Conservation (phyloP, 2,113 vertebrate species). For the Empidonax alnorum region DNA sequence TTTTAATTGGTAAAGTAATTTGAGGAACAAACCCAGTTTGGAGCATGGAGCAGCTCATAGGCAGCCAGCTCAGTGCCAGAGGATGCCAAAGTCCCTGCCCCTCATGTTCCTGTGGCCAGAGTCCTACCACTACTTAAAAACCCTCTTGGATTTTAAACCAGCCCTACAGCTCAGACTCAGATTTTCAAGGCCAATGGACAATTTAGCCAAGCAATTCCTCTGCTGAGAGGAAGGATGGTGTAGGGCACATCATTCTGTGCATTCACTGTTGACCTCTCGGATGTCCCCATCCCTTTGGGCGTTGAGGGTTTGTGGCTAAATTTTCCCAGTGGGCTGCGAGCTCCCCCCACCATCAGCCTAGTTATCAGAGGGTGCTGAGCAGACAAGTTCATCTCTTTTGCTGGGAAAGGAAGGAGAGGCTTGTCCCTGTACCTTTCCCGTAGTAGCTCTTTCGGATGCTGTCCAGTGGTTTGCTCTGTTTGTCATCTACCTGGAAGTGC, state of each 20-base stretch:
- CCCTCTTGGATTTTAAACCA: background rate
- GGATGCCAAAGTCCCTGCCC: background rate
- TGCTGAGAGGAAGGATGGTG: fast-evolving
- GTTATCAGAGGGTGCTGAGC: background rate
- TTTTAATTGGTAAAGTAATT: background rate
- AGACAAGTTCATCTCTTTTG: background rate
- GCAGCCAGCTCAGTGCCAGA: fast-evolving
- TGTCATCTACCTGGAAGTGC: conserved; percentile 85
- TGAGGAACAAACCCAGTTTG: fast-evolving
- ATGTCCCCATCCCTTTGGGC: background rate
- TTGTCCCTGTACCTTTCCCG: conserved; percentile 73
- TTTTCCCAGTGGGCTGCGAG: background rate
- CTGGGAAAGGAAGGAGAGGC: background rate
- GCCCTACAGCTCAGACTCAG: background rate
- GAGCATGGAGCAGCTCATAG: background rate
- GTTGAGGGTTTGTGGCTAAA: background rate
- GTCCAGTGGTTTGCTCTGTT: conserved; percentile 86
- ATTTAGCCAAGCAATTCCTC: background rate
- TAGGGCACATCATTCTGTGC: background rate
- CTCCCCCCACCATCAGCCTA: background rate
- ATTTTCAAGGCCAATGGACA: background rate
- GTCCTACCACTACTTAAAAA: background rate
- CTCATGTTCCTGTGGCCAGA: fast-evolving
- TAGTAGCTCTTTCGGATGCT: conserved; percentile 89
- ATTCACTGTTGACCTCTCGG: background rate